phyloP scores from a whole-genome alignment of 2,888 invertebrate species.

The Branchipolynoe longqiensis region DNA sequence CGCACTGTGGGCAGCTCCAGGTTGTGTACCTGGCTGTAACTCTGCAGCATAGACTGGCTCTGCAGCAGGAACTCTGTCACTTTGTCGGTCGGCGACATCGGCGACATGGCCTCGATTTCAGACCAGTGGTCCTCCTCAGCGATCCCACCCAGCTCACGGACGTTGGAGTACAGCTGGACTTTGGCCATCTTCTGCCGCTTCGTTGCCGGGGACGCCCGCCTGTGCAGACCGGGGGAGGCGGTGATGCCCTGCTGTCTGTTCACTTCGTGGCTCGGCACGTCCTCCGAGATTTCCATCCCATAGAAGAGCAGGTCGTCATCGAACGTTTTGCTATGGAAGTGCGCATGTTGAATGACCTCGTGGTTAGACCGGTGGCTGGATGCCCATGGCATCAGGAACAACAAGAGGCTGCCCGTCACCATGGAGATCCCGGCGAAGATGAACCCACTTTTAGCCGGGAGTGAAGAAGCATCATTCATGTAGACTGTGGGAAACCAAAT shows the following conservation, averaged over 20 bases:
- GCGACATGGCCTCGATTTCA: constrained; percentile 63
- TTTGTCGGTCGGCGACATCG: constrained; percentile 62
- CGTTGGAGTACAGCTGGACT: constrained; percentile 39
- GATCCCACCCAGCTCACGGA: constrained; percentile 22
- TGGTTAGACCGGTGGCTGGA: constrained; percentile 77
- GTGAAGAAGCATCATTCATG: constrained; percentile 67
- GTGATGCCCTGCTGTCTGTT: not conserved
- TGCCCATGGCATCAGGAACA: constrained; percentile 77
- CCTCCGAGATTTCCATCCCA: constrained; percentile 63
- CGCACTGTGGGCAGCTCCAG: constrained; percentile 56
- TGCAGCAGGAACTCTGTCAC: constrained; percentile 65
- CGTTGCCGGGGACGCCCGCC: not conserved
- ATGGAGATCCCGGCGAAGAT: constrained; percentile 76
- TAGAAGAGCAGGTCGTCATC: constrained; percentile 58
- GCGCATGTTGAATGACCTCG: constrained; percentile 73
- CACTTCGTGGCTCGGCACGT: constrained; percentile 21
- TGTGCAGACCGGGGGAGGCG: not conserved
- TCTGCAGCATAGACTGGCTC: constrained; percentile 63
- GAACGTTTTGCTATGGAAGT: constrained; percentile 55
- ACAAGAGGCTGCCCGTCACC: constrained; percentile 75
- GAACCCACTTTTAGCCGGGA: constrained; percentile 72
- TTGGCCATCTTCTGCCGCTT: constrained; percentile 17
- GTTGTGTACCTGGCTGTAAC: constrained; percentile 54
- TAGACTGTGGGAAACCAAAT: too few relatives aligned
- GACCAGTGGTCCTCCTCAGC: constrained; percentile 61